Percentiles rank a stretch among this genome's conserved stretches.
Evolutionary conservation across 2,113 vertebrate species (phyloP).

Genomic region (Callipepla squamata): DNA sequence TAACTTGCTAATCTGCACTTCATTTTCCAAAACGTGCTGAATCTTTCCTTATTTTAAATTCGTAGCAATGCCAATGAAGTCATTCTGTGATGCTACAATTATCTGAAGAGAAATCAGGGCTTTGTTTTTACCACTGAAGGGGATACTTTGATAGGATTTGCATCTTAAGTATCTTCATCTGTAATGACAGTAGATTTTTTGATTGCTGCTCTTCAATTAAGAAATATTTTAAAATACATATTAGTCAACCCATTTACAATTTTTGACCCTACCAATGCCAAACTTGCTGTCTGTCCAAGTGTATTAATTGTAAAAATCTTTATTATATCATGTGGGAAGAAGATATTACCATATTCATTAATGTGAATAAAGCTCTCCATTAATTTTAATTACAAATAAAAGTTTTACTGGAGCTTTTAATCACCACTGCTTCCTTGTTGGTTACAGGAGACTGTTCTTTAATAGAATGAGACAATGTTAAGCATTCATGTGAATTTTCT

Average conservation of each 20-base stretch:
- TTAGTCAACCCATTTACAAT: not conserved
- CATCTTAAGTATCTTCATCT: not conserved
- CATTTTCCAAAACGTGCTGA: not conserved
- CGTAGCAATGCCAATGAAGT: not conserved
- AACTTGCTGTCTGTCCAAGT: not conserved
- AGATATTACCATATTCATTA: not conserved
- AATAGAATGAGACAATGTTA: not conserved
- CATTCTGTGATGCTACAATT: not conserved
- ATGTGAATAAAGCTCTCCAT: not conserved
- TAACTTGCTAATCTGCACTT: not conserved
- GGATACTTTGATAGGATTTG: not conserved
- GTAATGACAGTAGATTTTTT: not conserved
- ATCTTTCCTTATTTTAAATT: not conserved
- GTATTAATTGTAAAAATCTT: not conserved
- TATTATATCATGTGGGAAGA: not conserved
- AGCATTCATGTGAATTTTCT: not conserved
- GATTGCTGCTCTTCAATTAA: not conserved
- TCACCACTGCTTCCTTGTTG: not conserved
- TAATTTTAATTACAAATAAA: not conserved
- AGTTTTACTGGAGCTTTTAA: not conserved
- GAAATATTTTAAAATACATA: not conserved
- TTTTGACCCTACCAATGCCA: not conserved
- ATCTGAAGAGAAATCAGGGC: not conserved
- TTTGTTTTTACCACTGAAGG: not conserved
- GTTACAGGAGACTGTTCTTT: not conserved